Evolutionary conservation across 2,113 vertebrate genomes (phyloP), one percentile per base, ranked within the genome.

Genomic region (Lycocorax pyrrhopterus): DNA sequence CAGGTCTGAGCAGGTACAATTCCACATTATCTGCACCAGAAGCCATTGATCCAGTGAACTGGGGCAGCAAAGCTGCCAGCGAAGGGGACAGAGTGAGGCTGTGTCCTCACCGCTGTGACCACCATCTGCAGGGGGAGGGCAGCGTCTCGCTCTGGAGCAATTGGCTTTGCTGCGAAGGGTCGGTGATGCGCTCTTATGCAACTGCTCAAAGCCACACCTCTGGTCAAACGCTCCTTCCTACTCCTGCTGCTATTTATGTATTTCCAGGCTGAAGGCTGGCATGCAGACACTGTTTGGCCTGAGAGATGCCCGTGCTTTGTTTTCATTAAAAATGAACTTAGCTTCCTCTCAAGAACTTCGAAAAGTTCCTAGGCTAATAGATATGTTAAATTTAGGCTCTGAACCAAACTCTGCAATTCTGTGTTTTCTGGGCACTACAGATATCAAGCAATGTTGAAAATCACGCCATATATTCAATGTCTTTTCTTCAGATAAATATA

Each of bases 61-160:
- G 15, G 30, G 81, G 25, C 37, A 47, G n/a, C 12, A 58, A 53
- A 82, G 32, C 29, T 62, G 39, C 62, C 80, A 66, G 62, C 23
- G 26, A 29, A 47, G 56, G 72, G 47, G 30, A 16, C 30, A 43
- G 44, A 33, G 43, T 16, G n/a, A 49, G 94, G 63, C 74, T 2
- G 0, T 1, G 7, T 11, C 44, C 64, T 10, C 64, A 13, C 8
- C 1, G 0, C 37, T 41, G 46, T 27, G 46, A 32, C 26, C 13
- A 25, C n/a, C 47, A 26, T 33, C 23, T 26, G 67, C 35, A 33
- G 64, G 29, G 18, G 23, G 35, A 30, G 35, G 1, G 4, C 39
- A 9, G 22, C 5, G 55, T 33, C 55, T 74, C 16, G 7, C 32
- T 16, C 72, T 52, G 46, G 55, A 71, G 77, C 41, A 3, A 33